Percentiles rank a stretch among this genome's conserved stretches.
These are phyloP conservation scores for Cyprinodon diabolis DNA, from an alignment of 2,797 vertebrate species.

Conservation along the genomic window DNA sequence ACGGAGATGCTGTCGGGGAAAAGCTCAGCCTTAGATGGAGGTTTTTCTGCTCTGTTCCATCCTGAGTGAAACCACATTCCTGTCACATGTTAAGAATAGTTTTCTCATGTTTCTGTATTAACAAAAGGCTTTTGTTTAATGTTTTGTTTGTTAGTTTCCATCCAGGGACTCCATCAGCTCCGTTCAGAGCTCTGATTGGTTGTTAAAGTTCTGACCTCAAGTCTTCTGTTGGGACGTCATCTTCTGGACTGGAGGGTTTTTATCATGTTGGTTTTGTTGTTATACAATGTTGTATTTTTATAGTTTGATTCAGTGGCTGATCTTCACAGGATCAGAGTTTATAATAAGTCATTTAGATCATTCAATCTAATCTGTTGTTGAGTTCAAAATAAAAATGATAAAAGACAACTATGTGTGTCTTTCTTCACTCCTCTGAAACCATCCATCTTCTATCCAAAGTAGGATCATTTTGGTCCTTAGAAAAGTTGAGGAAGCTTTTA, in stretches of 20 bases:
- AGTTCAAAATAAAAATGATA: neutral
- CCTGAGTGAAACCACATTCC: neutral
- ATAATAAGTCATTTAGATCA: neutral
- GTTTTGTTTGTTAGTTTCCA: neutral
- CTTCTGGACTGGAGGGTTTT: neutral
- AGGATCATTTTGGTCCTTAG: no score
- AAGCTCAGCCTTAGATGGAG: neutral
- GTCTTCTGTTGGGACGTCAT: neutral
- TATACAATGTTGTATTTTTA: neutral
- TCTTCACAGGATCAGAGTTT: neutral
- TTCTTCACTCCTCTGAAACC: no score
- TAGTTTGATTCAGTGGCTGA: neutral
- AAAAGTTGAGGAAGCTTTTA: no score
- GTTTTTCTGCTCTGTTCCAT: neutral
- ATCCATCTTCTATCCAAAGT: no score
- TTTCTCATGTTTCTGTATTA: neutral
- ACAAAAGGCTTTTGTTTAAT: neutral
- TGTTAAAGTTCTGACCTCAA: neutral
- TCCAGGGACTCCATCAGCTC: neutral
- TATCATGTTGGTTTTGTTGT: neutral
- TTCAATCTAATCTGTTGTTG: neutral
- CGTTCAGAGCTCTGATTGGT: neutral
- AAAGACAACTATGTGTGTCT: neutral
- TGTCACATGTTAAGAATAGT: neutral
- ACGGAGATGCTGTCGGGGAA: neutral